Base-by-base conservation (phyloP, 2,888 invertebrate species). In the Pardosa pseudoannulata region DNA sequence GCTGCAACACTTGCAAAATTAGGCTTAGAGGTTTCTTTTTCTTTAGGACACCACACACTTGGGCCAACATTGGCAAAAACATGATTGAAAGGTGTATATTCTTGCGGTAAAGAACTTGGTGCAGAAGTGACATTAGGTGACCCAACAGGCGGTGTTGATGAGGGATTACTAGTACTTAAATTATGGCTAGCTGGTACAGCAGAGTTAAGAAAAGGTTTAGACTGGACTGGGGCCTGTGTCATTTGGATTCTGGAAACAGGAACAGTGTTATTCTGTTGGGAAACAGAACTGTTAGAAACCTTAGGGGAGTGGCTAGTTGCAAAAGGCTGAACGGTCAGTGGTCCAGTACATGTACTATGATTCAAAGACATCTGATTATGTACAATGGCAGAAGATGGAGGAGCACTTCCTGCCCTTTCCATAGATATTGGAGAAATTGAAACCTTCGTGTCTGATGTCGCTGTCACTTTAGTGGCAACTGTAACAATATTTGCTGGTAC, bases 41-140 rank as follows among this genome's bases (percentile, higher is more conserved):
- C 94, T 89, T 94, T 93, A 78, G 93, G 92, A 31, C 94, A 93
- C 94, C 94, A 94, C 92, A 94, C 94, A 0, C 94, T 93, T 89
- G 94, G 93, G 62, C 94, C 93, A 73, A 94, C 94, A 92, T 94
- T 94, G 64, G 94, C 93, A 90, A 94, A 94, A 0, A 93, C 92
- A 91, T 96, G 96, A 91, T 96, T 96, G 92, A 98, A 97, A 89
- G 98, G 94, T 0, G 97, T 96, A 92, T 97, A 98, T 90, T 97
- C 96, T 88, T 94, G 94, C 0, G 94, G 93, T 23, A 87, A 28
- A 32, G 75, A n/a, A 36, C 71, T 70, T 19, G 81, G 85, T 29
- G 94, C 93, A 62, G 89, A 80, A 16, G 82, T 89, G 39, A 89
- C 50, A 29, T 31, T 16, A 36, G 31, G 56, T 16, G 70, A 46